Conservation (phyloP, 2,888 invertebrate genomes). For the Coelopa pilipes region DNA sequence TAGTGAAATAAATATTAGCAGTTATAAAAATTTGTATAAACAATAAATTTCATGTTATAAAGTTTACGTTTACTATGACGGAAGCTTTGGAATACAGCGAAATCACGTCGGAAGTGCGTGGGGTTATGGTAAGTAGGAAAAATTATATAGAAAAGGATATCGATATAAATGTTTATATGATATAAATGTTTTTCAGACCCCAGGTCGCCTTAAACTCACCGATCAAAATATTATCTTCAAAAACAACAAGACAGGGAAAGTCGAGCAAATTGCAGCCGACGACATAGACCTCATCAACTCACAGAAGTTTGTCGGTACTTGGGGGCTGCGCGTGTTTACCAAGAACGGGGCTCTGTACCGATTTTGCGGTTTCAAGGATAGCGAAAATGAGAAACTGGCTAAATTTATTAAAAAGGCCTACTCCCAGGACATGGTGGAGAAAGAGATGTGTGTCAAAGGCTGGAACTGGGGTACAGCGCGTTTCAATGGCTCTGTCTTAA, state of each 20-base stretch:
- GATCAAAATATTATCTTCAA: conserved; percentile 92
- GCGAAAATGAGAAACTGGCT: conserved; percentile 91
- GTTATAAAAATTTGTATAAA: background rate
- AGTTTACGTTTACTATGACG: conserved; percentile 67
- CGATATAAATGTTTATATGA: too few relatives aligned
- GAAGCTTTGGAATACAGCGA: conserved; percentile 91
- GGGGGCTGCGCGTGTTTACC: conserved; percentile 89
- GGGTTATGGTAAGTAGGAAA: conserved; percentile 79
- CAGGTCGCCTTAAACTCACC: conserved; percentile 91
- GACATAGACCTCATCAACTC: conserved; percentile 94
- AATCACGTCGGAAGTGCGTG: conserved; percentile 84
- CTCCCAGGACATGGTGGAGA: conserved; percentile 86
- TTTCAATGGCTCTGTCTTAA: conserved; percentile 87
- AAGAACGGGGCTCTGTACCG: conserved; percentile 91
- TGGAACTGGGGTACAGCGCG: conserved; percentile 99
- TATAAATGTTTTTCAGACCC: conserved; percentile 76
- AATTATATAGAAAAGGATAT: background rate
- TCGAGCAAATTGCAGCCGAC: conserved; percentile 84
- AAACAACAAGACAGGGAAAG: conserved; percentile 95
- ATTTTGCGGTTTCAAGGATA: conserved; percentile 93
- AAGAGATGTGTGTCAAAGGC: conserved; percentile 93
- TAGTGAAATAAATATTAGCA: background rate
- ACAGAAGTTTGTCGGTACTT: conserved; percentile 89
- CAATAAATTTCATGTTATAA: background rate
- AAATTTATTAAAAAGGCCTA: conserved; percentile 89